phyloP scores from a whole-genome alignment of 2,888 invertebrate species.

The Malthinus seriepunctatus region DNA sequence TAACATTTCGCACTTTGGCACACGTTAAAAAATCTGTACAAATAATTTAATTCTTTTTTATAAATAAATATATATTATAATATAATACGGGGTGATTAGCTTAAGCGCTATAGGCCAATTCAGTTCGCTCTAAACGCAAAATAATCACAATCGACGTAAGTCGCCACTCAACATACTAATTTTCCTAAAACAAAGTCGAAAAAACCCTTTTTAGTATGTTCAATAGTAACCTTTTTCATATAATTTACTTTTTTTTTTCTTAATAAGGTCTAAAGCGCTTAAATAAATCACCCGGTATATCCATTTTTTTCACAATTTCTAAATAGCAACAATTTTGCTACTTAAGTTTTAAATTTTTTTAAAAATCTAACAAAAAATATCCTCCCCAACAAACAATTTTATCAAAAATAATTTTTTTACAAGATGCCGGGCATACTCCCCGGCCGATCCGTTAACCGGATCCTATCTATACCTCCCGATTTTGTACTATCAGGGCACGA shows the following conservation, averaged over 20 bases:
- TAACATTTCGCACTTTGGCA: slow-evolving; percentile 58
- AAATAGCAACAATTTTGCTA: slow-evolving; percentile 53
- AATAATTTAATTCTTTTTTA: slow-evolving; percentile 57
- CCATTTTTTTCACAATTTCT: slow-evolving; percentile 57
- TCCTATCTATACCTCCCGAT: slow-evolving; percentile 54
- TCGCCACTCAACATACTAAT: neutral
- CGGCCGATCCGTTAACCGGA: slow-evolving; percentile 33
- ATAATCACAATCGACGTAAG: neutral
- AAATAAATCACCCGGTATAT: slow-evolving; percentile 40
- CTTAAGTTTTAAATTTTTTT: slow-evolving; percentile 45
- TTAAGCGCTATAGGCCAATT: slow-evolving; percentile 11
- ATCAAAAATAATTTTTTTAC: slow-evolving; percentile 68
- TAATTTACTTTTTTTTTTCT: too few relatives aligned
- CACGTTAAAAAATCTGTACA: slow-evolving; percentile 57
- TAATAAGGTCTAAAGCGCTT: neutral
- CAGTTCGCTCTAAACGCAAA: neutral
- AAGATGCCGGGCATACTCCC: slow-evolving; percentile 39
- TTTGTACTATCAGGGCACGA: slow-evolving; percentile 55
- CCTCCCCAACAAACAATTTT: slow-evolving; percentile 65
- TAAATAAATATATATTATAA: slow-evolving; percentile 56
- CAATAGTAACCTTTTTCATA: too few relatives aligned
- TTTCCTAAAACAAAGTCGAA: too few relatives aligned
- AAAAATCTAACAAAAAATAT: slow-evolving; percentile 61
- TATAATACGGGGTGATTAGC: slow-evolving; percentile 37
- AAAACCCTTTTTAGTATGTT: too few relatives aligned